A percentile compares a stretch with the other conserved stretches of the same genome.
Conservation (phyloP, 2,888 invertebrate genomes). For the Arenicola marina region DNA sequence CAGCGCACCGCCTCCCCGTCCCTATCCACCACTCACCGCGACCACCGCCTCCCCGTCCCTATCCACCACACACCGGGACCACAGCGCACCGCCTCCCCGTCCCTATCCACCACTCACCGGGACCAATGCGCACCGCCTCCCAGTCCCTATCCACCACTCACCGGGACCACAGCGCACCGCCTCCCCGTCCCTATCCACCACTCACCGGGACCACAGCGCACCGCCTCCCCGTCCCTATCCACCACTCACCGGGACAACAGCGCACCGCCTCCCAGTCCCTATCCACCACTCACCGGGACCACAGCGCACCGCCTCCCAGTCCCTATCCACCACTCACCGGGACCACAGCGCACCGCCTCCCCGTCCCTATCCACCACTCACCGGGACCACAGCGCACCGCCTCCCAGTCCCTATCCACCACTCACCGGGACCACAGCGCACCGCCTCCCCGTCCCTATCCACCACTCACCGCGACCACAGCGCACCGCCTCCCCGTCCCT, state of each 20-base stretch:
- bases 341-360: slow-evolving; percentile 60
- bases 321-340: slow-evolving; percentile 56
- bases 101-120: slow-evolving; percentile 56
- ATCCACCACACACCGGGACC: slow-evolving; percentile 56
- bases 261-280: slow-evolving; percentile 59
- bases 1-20: slow-evolving; percentile 61
- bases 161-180: slow-evolving; percentile 61
- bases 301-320: slow-evolving; percentile 61
- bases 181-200: slow-evolving; percentile 59
- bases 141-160: slow-evolving; percentile 57
- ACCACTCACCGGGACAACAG: slow-evolving; percentile 60
- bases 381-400: slow-evolving; percentile 61
- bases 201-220: slow-evolving; percentile 60
- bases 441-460: slow-evolving; percentile 61
- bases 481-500: slow-evolving; percentile 61
- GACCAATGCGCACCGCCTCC: slow-evolving; percentile 60
- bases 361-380: slow-evolving; percentile 57
- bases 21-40: slow-evolving; percentile 56
- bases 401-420: slow-evolving; percentile 59
- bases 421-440: slow-evolving; percentile 60
- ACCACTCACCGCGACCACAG: slow-evolving; percentile 57
- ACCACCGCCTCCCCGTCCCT: slow-evolving; percentile 61
- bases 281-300: slow-evolving; percentile 54
- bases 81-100: slow-evolving; percentile 61
- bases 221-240: slow-evolving; percentile 61